A percentile compares a stretch with the other conserved stretches of the same genome.
phyloP scores from a whole-genome alignment of 2,113 vertebrate species.

The Pristiophorus japonicus region DNA sequence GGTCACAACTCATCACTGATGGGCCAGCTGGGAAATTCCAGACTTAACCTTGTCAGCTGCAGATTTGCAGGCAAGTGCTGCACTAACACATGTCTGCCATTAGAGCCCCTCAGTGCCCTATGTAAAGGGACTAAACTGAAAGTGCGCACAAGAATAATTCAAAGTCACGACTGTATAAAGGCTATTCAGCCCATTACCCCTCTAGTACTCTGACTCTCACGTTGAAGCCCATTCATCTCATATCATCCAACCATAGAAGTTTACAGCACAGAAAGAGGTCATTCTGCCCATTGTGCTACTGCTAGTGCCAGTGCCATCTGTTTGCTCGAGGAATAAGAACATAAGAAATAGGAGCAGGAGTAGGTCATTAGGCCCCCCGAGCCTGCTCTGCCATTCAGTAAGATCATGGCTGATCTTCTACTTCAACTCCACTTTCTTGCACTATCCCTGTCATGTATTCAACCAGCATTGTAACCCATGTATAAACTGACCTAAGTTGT shows the following conservation, averaged over 20 bases:
- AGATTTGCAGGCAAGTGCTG: too few relatives aligned
- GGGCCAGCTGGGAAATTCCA: background rate
- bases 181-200: too few relatives aligned
- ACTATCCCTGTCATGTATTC: too few relatives aligned
- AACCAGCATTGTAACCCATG: too few relatives aligned
- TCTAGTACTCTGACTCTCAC: background rate
- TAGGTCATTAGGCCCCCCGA: too few relatives aligned
- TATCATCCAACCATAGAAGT: background rate
- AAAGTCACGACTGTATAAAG: background rate
- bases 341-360: too few relatives aligned
- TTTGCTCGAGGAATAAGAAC: background rate
- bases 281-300: background rate
- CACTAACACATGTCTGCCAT: background rate
- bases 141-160: background rate
- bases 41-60: background rate
- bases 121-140: background rate
- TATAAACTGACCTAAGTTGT: too few relatives aligned
- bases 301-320: background rate
- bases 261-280: background rate
- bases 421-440: too few relatives aligned
- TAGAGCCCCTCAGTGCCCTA: background rate
- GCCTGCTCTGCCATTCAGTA: too few relatives aligned
- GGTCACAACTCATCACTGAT: too few relatives aligned
- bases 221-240: background rate
- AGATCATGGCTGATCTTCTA: too few relatives aligned